Evolutionary conservation across 2,888 invertebrate species (phyloP).

Genomic region (Baccha elongata): DNA sequence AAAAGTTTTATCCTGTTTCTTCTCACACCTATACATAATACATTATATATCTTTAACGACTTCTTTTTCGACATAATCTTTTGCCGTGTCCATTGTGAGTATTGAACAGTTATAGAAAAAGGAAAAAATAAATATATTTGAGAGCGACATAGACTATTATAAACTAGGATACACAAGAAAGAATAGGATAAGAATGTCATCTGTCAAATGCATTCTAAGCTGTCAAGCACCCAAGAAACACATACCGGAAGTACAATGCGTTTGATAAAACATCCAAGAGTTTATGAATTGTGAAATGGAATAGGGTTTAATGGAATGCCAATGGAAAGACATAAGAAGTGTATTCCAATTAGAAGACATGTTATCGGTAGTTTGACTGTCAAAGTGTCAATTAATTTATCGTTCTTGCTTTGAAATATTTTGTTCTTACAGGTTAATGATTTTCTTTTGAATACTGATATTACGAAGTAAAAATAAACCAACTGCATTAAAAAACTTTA

Average conservation of each 20-base stretch:
- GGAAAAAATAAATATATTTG: conserved; percentile 43
- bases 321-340: neutral
- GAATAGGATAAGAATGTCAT: conserved; percentile 36
- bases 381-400: no score
- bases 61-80: conserved; percentile 9
- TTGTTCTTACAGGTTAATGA: no score
- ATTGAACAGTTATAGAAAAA: conserved; percentile 27
- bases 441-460: no score
- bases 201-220: conserved; percentile 53
- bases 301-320: conserved; percentile 15
- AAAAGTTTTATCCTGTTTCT: conserved; percentile 12
- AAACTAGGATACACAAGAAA: neutral
- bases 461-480: no score
- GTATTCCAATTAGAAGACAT: no score
- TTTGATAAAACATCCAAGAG: conserved; percentile 2
- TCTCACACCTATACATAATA: conserved; percentile 6
- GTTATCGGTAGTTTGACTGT: no score
- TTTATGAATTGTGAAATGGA: conserved; percentile 10
- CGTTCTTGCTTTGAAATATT: no score
- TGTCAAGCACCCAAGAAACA: conserved; percentile 6
- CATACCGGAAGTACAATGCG: neutral
- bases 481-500: no score
- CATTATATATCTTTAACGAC: neutral
- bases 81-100: conserved; percentile 9
- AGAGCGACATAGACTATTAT: conserved; percentile 30